Evolutionary conservation across 2,888 invertebrate species (phyloP), one percentile per base, ranked within the genome.

Genomic region (Himalopsyche japonica): DNA sequence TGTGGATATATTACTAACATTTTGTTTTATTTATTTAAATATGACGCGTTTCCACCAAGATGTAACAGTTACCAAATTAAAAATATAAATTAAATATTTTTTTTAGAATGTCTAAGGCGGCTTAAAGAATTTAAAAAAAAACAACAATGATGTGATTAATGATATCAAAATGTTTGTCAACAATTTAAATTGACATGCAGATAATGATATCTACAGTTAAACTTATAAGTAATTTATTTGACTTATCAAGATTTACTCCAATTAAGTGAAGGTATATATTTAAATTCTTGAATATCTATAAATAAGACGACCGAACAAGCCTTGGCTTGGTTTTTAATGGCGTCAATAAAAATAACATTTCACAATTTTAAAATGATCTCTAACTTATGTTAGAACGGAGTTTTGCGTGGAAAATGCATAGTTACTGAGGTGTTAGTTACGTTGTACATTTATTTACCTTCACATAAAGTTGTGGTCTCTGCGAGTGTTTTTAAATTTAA

Each of bases 401-500:
- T 77, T 43, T 43, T 34, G 20, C 20, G 77, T 77, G 34, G 77
- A 43, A 77, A 34, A 77, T 37, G 77, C 77, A 43, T 43, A 77
- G n/a, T 20, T 43, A 77, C 7, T n/a, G 24, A 34, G 24, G 77
- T 37, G 37, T 77, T 77, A 27, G 4, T 15, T 43, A 43, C 43
- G 15, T 24, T 57, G 30, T 70, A 70, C 34, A 77, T 43, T n/a
- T n/a, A n/a, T n/a, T n/a, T 77, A 43, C 37, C 77, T 77, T 57
- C 49, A 80, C 80, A 64, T 47, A 82, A 48, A 64, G 27, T 82
- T 82, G 78, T 82, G 82, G 78, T 82, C 78, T 24, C n/a, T 57
- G 34, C 37, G 64, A 79, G 78, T 81, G 70, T 57, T 80, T 70
- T 57, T 32, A 24, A 64, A 76, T 81, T 76, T 81, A 70, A 70